Evolutionary conservation across 64 coral and sea anemone genomes (phyloP).

Genomic region (Montipora foliosa): DNA sequence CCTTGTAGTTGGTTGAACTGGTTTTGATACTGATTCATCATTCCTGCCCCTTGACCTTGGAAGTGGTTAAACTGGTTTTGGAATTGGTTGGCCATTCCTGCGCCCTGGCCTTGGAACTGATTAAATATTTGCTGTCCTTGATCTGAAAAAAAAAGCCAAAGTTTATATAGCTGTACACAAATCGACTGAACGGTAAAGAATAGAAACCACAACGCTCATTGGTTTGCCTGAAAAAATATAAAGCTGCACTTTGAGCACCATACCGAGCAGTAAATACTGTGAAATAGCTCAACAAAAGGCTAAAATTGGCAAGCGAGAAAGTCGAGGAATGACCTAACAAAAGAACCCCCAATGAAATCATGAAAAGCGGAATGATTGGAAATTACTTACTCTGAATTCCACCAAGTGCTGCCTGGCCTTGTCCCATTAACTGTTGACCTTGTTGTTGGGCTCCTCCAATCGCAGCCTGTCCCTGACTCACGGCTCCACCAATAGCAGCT

Average conservation of each 20-base stretch:
- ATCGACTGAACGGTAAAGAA: neutral
- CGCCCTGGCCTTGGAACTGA: constrained; percentile 73
- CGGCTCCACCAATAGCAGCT: constrained; percentile 32
- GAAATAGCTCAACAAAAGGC: too few relatives aligned
- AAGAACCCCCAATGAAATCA: neutral
- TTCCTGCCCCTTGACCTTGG: constrained; percentile 68
- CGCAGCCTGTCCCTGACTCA: constrained; percentile 54
- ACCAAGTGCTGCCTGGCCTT: constrained; percentile 77
- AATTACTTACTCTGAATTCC: constrained; percentile 49
- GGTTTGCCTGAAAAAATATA: too few relatives aligned
- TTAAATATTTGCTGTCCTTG: constrained; percentile 55
- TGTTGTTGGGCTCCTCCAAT: constrained; percentile 56
- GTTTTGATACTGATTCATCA: constrained; percentile 68
- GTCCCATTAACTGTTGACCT: constrained; percentile 59
- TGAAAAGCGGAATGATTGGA: neutral
- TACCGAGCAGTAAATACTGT: too few relatives aligned
- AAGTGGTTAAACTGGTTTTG: constrained; percentile 54
- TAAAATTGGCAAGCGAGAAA: neutral
- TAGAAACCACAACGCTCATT: neutral
- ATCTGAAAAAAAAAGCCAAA: constrained; percentile 8
- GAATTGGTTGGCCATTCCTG: constrained; percentile 47
- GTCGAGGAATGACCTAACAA: neutral
- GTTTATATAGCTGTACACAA: neutral
- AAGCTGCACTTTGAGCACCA: too few relatives aligned
- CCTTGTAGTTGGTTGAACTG: constrained; percentile 85